A percentile compares a stretch with the other conserved stretches of the same genome.
Evolutionary conservation across 37 sponge, comb jelly and placozoan species (phyloP).

Genomic region (Halichondria panicea): DNA sequence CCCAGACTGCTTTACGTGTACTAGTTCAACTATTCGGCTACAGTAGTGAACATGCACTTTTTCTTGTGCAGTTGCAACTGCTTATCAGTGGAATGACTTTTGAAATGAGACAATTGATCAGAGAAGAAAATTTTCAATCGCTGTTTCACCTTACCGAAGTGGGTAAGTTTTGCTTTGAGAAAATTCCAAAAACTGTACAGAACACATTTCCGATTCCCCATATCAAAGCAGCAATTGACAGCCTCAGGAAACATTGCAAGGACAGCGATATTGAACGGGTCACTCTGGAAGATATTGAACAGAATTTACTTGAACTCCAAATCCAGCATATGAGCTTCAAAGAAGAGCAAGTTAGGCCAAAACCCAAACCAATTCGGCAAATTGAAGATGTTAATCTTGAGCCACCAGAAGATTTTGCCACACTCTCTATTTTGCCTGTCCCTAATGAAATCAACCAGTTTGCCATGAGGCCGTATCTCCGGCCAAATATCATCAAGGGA

Average conservation of each 20-base stretch:
- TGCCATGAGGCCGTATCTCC: slow-evolving; percentile 22
- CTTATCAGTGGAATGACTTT: slow-evolving; percentile 38
- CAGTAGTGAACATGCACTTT: slow-evolving; percentile 13
- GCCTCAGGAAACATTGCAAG: background rate
- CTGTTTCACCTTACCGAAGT: slow-evolving; percentile 29
- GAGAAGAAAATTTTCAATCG: slow-evolving; percentile 21
- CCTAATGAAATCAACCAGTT: slow-evolving; percentile 18
- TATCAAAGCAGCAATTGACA: slow-evolving; percentile 3
- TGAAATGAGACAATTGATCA: slow-evolving; percentile 11
- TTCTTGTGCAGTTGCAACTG: background rate
- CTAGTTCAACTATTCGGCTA: slow-evolving; percentile 18
- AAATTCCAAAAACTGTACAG: slow-evolving; percentile 5
- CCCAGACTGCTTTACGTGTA: slow-evolving; percentile 10
- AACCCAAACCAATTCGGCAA: background rate
- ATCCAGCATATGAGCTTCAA: background rate
- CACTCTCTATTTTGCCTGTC: slow-evolving; percentile 32
- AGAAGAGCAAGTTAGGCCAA: background rate
- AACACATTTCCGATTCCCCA: slow-evolving; percentile 4
- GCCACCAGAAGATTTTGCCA: slow-evolving; percentile 38
- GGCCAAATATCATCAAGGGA: slow-evolving; percentile 50
- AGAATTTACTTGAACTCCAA: background rate
- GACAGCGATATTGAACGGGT: background rate
- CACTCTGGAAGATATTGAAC: slow-evolving; percentile 3
- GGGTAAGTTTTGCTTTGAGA: slow-evolving; percentile 22
- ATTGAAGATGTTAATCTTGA: background rate